Percentiles rank a stretch among this genome's conserved stretches.
These are phyloP conservation scores for Istiophorus platypterus DNA, from an alignment of 2,113 vertebrate species.

Conservation along the genomic window DNA sequence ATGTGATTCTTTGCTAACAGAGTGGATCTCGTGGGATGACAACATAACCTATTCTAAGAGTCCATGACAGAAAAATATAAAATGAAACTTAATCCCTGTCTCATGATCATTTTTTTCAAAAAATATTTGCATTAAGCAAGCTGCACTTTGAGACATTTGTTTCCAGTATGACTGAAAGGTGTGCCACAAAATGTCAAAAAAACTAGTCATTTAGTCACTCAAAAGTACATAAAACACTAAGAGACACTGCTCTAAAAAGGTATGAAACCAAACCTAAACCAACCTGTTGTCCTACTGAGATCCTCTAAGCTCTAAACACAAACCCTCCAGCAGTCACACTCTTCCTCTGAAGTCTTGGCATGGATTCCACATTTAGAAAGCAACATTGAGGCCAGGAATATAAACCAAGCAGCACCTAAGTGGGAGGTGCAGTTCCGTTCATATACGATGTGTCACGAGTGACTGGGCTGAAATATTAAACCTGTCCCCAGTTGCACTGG, in stretches of 20 bases:
- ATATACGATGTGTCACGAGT: slow-evolving; percentile 59
- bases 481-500: background rate
- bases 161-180: background rate
- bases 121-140: background rate
- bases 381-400: slow-evolving; percentile 55
- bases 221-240: background rate
- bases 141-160: background rate
- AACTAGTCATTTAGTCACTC: background rate
- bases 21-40: background rate
- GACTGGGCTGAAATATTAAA: slow-evolving; percentile 41
- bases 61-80: background rate
- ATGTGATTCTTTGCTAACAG: background rate
- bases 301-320: slow-evolving; percentile 41
- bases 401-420: slow-evolving; percentile 41
- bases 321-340: slow-evolving; percentile 32
- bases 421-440: slow-evolving; percentile 39
- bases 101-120: background rate
- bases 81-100: background rate
- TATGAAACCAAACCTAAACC: too few species aligned
- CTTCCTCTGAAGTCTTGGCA: slow-evolving; percentile 50
- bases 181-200: background rate
- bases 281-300: slow-evolving; percentile 42
- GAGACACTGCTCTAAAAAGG: background rate
- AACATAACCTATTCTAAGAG: background rate
- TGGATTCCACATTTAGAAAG: slow-evolving; percentile 72